Evolutionary conservation across 2,797 vertebrate genomes (phyloP).

Genomic region (Parambassis ranga): DNA sequence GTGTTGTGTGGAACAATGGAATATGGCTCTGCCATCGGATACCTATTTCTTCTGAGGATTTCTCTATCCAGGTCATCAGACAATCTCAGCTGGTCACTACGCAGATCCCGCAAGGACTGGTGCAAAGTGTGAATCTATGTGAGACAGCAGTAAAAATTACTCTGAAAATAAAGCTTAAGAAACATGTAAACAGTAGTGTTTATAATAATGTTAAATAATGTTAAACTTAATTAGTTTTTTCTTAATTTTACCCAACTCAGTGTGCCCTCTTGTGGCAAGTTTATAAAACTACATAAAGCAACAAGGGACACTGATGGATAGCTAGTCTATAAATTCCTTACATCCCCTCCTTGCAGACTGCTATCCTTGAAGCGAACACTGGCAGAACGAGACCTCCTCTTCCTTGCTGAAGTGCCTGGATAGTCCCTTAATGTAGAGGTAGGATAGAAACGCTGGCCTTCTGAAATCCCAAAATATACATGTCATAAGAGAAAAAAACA

Average conservation of each 20-base stretch:
- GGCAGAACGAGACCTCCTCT: slow-evolving; percentile 82
- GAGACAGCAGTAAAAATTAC: neutral
- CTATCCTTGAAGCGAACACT: slow-evolving; percentile 84
- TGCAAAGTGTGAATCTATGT: slow-evolving; percentile 88
- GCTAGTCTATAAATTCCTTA: slow-evolving; percentile 55
- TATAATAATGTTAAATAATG: too few relatives aligned
- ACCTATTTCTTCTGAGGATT: slow-evolving; percentile 89
- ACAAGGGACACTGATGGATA: neutral
- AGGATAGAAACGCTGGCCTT: slow-evolving; percentile 78
- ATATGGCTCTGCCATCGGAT: slow-evolving; percentile 10
- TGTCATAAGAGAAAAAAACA: neutral
- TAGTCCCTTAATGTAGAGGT: slow-evolving; percentile 88
- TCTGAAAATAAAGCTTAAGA: neutral
- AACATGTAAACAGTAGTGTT: too few relatives aligned
- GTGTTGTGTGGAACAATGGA: neutral
- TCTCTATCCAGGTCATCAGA: slow-evolving; percentile 88
- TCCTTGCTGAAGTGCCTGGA: slow-evolving; percentile 61
- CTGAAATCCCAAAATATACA: slow-evolving; percentile 69
- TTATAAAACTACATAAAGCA: neutral
- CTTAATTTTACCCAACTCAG: too few relatives aligned
- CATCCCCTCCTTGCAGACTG: slow-evolving; percentile 72
- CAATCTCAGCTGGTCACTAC: slow-evolving; percentile 86
- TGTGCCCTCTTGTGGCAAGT: slow-evolving; percentile 44
- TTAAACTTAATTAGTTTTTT: too few relatives aligned
- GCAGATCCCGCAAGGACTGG: slow-evolving; percentile 89